phyloP scores from a whole-genome alignment of 2,888 invertebrate species.

The Acleris literana region DNA sequence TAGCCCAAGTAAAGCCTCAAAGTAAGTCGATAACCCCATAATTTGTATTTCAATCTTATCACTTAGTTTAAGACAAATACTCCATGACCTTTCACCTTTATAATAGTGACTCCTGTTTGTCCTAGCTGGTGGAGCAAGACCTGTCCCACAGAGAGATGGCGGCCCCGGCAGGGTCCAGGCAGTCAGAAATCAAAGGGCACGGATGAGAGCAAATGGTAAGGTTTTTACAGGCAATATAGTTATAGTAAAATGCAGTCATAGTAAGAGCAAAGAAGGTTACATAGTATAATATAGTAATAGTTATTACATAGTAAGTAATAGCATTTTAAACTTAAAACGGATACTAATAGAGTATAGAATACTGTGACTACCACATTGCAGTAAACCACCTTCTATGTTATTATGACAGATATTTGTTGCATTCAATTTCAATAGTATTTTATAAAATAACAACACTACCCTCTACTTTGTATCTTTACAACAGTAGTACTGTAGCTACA shows the following conservation, averaged over 20 bases:
- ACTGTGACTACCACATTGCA: too few relatives aligned
- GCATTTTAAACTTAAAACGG: too few relatives aligned
- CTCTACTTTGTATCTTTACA: too few relatives aligned
- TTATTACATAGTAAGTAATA: too few relatives aligned
- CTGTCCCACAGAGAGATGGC: conserved; percentile 77
- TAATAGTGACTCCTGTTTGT: conserved; percentile 15
- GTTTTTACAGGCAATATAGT: not conserved
- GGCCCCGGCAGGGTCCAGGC: conserved; percentile 88
- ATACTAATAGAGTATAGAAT: too few relatives aligned
- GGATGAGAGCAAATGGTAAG: conserved; percentile 84
- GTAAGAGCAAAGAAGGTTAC: too few relatives aligned
- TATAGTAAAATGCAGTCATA: not conserved
- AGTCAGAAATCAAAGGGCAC: conserved; percentile 87
- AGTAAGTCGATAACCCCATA: conserved; percentile 47
- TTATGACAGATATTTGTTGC: too few relatives aligned
- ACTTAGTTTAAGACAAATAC: not conserved
- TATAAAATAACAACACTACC: too few relatives aligned
- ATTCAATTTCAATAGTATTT: too few relatives aligned
- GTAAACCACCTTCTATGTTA: too few relatives aligned
- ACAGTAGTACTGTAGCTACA: too few relatives aligned
- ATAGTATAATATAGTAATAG: too few relatives aligned
- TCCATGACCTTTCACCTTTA: not conserved
- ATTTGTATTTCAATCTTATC: not conserved
- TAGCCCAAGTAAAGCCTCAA: conserved; percentile 64
- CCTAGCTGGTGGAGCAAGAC: conserved; percentile 67